Evolutionary conservation across 1,140 invertebrate species (phyloP).

Genomic region (Macrocentrus cingulum): DNA sequence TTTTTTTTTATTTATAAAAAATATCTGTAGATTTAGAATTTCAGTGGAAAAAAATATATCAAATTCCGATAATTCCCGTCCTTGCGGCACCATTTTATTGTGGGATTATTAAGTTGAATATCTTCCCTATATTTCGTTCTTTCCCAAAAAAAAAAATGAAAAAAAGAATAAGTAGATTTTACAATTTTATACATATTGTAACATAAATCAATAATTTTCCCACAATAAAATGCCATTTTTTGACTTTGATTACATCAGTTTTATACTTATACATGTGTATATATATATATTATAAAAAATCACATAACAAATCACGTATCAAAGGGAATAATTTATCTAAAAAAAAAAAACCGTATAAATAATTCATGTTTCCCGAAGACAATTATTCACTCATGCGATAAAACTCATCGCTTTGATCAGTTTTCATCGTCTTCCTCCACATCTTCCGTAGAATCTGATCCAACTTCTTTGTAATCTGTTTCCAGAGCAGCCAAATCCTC

Average conservation of each 20-base stretch:
- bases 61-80: no score
- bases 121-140: not conserved
- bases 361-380: not conserved
- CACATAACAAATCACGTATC: no score
- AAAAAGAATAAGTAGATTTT: not conserved
- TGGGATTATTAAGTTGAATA: not conserved
- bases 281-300: no score
- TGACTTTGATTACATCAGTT: not conserved
- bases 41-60: no score
- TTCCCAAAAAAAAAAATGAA: not conserved
- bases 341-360: not conserved
- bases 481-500: constrained; percentile 76
- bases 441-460: constrained; percentile 42
- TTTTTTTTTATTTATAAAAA: not conserved
- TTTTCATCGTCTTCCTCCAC: constrained; percentile 33
- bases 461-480: constrained; percentile 56
- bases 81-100: no score
- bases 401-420: not conserved
- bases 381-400: not conserved
- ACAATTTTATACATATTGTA: constrained; percentile 4
- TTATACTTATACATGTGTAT: no score
- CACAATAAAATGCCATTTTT: not conserved
- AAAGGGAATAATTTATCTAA: not conserved
- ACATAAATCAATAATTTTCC: not conserved
- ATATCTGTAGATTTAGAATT: no score